Percentiles rank a stretch among this genome's conserved stretches.
Conservation (phyloP, 2,888 invertebrate genomes). For the Adelognathus sp. region DNA sequence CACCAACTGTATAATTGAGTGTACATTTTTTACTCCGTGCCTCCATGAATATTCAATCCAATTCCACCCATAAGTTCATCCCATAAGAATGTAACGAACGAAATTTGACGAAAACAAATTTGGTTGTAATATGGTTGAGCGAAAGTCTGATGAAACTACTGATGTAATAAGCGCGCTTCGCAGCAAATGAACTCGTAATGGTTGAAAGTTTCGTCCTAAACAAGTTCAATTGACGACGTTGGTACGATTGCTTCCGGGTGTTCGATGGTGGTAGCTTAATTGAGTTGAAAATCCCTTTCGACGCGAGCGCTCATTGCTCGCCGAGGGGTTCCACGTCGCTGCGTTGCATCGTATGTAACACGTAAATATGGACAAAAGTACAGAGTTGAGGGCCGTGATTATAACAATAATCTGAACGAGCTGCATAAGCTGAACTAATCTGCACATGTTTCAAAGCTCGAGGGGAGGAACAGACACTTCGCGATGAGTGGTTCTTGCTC, state of each 20-base stretch:
- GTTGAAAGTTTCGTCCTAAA: conserved; percentile 11
- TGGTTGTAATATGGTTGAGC: neutral
- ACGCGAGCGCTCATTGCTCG: neutral
- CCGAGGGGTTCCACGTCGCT: neutral
- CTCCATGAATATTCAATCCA: neutral
- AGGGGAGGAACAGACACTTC: neutral
- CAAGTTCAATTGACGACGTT: conserved; percentile 22
- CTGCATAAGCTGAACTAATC: neutral
- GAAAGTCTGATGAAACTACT: neutral
- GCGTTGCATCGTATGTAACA: neutral
- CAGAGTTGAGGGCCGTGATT: conserved; percentile 11
- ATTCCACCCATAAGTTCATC: neutral
- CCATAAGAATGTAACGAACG: neutral
- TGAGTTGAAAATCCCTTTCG: conserved; percentile 38
- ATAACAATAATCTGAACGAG: conserved; percentile 26
- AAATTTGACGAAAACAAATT: neutral
- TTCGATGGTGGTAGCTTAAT: conserved; percentile 38
- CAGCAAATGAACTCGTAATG: neutral
- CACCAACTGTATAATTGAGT: too few relatives aligned
- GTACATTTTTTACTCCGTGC: too few relatives aligned
- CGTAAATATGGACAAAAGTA: neutral
- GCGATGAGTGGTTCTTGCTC: conserved; percentile 32
- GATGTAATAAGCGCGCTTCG: neutral
- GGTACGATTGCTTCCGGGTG: neutral
- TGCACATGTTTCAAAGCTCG: conserved; percentile 23